Evolutionary conservation across 2,113 vertebrate genomes (phyloP), one percentile per base, ranked within the genome.

Genomic region (Paramormyrops kingsleyae): DNA sequence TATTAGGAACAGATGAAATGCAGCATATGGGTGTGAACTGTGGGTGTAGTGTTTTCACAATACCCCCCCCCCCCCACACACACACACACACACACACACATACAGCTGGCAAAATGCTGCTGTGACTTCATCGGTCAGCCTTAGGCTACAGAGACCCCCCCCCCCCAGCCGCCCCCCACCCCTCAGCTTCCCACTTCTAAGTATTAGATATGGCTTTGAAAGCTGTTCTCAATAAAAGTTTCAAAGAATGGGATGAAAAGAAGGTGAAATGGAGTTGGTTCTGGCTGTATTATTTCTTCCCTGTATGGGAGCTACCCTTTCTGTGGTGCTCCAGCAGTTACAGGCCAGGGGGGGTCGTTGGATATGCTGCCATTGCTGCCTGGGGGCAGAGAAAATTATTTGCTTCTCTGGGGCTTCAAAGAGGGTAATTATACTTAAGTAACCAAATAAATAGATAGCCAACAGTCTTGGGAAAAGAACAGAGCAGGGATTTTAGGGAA

Each of bases 171-270:
- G n/a, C n/a, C n/a, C n/a, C 90, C 93, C 91, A 93, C 89, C 92
- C 93, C 93, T 91, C 94, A 92, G 94, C 93, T 93, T 93, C 93
- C 93, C 87, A 93, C 91, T 24, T 85, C 80, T 80, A 66, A 62
- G 87, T 52, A 52, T 84, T 50, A 80, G 92, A 93, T 94, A 94
- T 94, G 93, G 94, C 94, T 94, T 94, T 94, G 93, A 95, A 96
- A 96, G 96, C 96, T 96, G 96, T 96, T 96, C 95, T 96, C 96
- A 96, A 97, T 96, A 96, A 96, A 96, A 93, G 95, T 96, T 96
- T 95, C 95, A 96, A 96, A 96, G 96, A 95, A 94, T 91, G 92
- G 95, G 96, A 96, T 96, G 96, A 96, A 96, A 96, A 96, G 96
- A 74, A 95, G 94, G 95, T 96, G 95, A 96, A 96, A 96, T 95